Evolutionary conservation across 2,888 invertebrate species (phyloP).

Genomic region (Andrena bicolor): DNA sequence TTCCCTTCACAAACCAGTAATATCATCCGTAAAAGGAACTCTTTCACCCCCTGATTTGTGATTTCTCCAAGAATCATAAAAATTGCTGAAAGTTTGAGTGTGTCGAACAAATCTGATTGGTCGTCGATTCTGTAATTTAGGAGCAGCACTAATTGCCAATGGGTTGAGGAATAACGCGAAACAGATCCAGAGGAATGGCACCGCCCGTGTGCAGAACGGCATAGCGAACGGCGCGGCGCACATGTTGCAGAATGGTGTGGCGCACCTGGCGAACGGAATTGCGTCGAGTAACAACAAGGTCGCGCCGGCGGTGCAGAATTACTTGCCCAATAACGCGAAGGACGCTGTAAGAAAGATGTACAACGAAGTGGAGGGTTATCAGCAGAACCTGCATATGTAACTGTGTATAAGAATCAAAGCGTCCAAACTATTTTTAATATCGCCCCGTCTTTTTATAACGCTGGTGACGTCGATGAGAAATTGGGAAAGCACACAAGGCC

Average conservation of each 20-base stretch:
- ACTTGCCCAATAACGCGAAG: constrained; percentile 67
- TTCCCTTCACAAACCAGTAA: too few relatives aligned
- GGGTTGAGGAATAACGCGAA: constrained; percentile 84
- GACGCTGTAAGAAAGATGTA: constrained; percentile 83
- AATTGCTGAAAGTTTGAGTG: too few relatives aligned
- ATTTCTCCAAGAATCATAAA: too few relatives aligned
- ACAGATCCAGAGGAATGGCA: constrained; percentile 73
- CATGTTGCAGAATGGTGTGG: constrained; percentile 79
- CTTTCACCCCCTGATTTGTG: too few relatives aligned
- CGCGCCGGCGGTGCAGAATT: constrained; percentile 73
- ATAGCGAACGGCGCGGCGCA: constrained; percentile 74
- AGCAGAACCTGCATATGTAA: constrained; percentile 76
- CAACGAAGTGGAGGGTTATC: constrained; percentile 84
- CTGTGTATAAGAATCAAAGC: not conserved
- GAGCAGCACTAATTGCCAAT: constrained; percentile 74
- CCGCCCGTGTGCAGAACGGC: constrained; percentile 64
- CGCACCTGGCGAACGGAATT: constrained; percentile 78
- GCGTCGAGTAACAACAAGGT: constrained; percentile 75
- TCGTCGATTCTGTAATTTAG: constrained; percentile 27
- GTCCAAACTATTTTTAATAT: constrained; percentile 38
- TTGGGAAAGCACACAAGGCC: constrained; percentile 2
- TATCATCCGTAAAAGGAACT: too few relatives aligned
- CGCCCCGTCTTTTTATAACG: constrained; percentile 40
- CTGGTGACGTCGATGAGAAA: constrained; percentile 6
- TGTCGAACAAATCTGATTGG: not conserved